phyloP scores from a whole-genome alignment of 1,140 invertebrate species.

The Drosophila orena region DNA sequence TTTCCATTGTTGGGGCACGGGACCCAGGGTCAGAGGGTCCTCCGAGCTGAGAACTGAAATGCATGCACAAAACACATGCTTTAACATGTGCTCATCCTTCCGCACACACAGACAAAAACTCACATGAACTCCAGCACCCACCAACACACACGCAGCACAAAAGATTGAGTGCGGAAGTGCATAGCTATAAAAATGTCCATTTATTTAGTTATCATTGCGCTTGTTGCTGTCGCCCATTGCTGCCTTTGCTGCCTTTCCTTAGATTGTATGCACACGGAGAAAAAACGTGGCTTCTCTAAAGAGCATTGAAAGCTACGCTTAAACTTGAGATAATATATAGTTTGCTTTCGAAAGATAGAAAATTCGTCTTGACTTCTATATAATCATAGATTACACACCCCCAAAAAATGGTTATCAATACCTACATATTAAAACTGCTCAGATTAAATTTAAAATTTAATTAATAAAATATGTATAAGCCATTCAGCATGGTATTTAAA shows the following conservation, averaged over 20 bases:
- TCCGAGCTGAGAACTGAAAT: conserved; percentile 46
- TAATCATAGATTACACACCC: too few relatives aligned
- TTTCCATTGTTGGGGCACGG: conserved; percentile 53
- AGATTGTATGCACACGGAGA: conserved; percentile 18
- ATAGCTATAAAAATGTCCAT: conserved; percentile 84
- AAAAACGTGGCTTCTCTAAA: background rate
- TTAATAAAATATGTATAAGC: background rate
- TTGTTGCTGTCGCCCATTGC: conserved; percentile 70
- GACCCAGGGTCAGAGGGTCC: conserved; percentile 16
- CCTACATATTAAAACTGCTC: too few relatives aligned
- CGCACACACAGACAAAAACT: conserved; percentile 22
- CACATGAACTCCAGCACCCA: conserved; percentile 18
- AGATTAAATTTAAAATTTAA: background rate
- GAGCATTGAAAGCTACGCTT: too few relatives aligned
- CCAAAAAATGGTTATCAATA: too few relatives aligned
- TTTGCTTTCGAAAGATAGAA: too few relatives aligned
- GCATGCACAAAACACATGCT: conserved; percentile 69
- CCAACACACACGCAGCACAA: conserved; percentile 53
- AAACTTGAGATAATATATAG: too few relatives aligned
- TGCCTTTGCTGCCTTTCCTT: conserved; percentile 29
- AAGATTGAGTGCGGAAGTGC: conserved; percentile 83
- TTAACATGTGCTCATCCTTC: conserved; percentile 76
- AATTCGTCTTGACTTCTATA: too few relatives aligned
- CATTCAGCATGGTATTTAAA: background rate
- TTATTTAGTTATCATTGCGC: conserved; percentile 84